phyloP scores from a whole-genome alignment of 2,888 invertebrate genomes.

The Morinoia aosen region DNA sequence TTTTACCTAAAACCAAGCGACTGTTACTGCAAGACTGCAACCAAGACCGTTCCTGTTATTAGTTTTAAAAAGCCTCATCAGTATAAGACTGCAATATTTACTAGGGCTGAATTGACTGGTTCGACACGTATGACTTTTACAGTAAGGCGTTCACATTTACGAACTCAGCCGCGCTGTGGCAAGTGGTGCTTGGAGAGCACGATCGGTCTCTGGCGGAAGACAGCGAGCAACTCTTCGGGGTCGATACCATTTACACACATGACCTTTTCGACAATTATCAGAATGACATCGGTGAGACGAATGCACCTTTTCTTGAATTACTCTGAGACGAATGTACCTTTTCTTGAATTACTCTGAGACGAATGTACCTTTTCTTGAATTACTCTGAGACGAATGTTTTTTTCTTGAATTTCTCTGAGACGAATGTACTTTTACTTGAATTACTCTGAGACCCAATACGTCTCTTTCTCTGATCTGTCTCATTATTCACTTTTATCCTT shows the following conservation, averaged over 20 bases:
- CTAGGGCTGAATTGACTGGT: background rate
- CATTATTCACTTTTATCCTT: background rate
- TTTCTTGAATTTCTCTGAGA: too few species aligned
- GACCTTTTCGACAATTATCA: slow-evolving; percentile 89
- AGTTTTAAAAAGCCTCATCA: background rate
- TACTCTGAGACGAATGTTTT: too few species aligned
- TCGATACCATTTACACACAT: slow-evolving; percentile 79
- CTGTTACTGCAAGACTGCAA: background rate
- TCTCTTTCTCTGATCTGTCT: background rate
- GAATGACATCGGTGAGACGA: slow-evolving; percentile 83
- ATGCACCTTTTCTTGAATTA: background rate
- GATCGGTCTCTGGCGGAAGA: slow-evolving; percentile 60
- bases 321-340: background rate
- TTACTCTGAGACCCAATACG: background rate
- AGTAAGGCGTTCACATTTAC: slow-evolving; percentile 67
- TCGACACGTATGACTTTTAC: slow-evolving; percentile 39
- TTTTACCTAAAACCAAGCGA: background rate
- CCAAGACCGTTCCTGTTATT: background rate
- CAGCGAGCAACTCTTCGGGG: slow-evolving; percentile 57
- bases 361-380: too few species aligned
- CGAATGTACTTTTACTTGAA: too few species aligned
- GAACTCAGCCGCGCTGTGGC: slow-evolving; percentile 65
- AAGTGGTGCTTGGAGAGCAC: slow-evolving; percentile 64
- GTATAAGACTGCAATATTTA: background rate
- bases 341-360: too few species aligned